A percentile compares a stretch with the other conserved stretches of the same genome.
Evolutionary conservation across 2,888 invertebrate species (phyloP).

Genomic region (Drosophila setosimentum): DNA sequence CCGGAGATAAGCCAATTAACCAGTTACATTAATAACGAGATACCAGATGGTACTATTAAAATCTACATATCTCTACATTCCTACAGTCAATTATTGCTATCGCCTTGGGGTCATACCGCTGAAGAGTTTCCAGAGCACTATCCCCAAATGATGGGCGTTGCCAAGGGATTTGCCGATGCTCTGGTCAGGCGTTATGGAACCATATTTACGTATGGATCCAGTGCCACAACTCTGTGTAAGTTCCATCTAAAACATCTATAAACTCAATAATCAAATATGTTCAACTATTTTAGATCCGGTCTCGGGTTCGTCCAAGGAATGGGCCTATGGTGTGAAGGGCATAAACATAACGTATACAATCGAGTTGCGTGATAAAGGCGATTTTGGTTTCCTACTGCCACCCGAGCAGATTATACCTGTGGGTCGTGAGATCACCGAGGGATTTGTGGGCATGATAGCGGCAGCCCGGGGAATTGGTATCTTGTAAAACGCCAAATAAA

Average conservation of each 20-base stretch:
- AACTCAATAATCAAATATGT: background rate
- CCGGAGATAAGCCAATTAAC: conserved; percentile 86
- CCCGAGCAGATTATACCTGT: conserved; percentile 88
- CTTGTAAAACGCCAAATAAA: conserved; percentile 60
- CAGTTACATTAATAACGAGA: conserved; percentile 84
- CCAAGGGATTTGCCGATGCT: conserved; percentile 87
- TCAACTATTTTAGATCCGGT: conserved; percentile 81
- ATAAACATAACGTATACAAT: conserved; percentile 87
- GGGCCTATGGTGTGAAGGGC: conserved; percentile 86
- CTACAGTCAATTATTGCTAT: conserved; percentile 88
- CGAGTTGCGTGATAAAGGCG: conserved; percentile 89
- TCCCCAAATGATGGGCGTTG: conserved; percentile 86
- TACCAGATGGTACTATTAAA: conserved; percentile 84
- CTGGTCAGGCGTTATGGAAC: conserved; percentile 86
- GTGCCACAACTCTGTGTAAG: conserved; percentile 87
- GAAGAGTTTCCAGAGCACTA: conserved; percentile 86
- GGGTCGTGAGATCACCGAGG: conserved; percentile 87
- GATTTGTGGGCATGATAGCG: conserved; percentile 86
- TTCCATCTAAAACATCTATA: background rate
- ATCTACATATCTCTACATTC: conserved; percentile 88
- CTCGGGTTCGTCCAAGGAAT: conserved; percentile 86
- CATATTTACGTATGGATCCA: conserved; percentile 86
- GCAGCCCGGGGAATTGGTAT: conserved; percentile 84
- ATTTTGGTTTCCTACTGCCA: conserved; percentile 89
- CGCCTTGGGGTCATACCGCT: conserved; percentile 87